phyloP scores from a whole-genome alignment of 2,797 vertebrate genomes.

The Liasis olivaceus region DNA sequence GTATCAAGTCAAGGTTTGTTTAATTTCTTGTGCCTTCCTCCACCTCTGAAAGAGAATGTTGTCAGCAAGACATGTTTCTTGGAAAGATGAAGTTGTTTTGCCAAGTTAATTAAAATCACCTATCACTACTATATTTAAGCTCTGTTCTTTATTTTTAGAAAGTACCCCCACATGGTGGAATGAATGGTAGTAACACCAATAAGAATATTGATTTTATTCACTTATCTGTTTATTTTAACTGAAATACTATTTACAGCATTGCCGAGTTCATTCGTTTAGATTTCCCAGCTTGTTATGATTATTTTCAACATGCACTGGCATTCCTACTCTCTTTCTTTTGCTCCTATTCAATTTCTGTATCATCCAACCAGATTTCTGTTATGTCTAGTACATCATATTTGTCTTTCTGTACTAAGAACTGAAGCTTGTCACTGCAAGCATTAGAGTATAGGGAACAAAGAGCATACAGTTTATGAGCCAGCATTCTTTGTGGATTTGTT shows the following conservation, averaged over 20 bases:
- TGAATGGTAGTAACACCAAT: background rate
- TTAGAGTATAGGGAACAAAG: background rate
- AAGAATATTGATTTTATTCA: background rate
- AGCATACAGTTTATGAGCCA: background rate
- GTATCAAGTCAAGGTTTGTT: background rate
- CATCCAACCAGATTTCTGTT: background rate
- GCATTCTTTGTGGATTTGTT: background rate
- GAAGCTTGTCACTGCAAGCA: background rate
- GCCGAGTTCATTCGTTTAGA: background rate
- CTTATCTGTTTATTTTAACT: background rate
- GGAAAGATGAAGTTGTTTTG: background rate
- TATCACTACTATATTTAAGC: background rate
- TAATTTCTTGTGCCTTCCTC: background rate
- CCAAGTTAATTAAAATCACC: background rate
- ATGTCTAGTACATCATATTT: background rate
- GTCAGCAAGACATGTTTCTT: background rate
- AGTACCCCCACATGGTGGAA: background rate
- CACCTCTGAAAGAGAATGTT: background rate
- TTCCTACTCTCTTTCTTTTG: background rate
- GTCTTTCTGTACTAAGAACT: background rate
- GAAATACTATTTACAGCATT: background rate
- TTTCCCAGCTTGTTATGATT: background rate
- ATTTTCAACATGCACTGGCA: background rate
- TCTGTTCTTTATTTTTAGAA: background rate
- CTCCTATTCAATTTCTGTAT: background rate